phyloP scores from a whole-genome alignment of 2,888 invertebrate species.

The Allygus modestus region DNA sequence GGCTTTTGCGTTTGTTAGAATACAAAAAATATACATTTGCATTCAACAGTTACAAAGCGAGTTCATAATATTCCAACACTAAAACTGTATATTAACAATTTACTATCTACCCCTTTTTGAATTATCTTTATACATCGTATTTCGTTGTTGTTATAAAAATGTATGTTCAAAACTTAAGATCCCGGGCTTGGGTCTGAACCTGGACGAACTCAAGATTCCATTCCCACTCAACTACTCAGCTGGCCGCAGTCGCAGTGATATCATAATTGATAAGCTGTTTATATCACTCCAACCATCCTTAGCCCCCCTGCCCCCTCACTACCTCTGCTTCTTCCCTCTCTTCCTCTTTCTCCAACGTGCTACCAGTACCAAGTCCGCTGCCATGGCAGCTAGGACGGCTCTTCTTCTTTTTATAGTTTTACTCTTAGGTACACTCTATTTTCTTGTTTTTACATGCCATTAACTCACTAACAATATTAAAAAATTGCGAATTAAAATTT shows the following conservation, averaged over 20 bases:
- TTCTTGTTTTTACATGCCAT: not conserved
- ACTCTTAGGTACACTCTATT: constrained; percentile 5
- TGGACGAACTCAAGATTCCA: no score
- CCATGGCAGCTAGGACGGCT: constrained; percentile 33
- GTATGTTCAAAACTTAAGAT: no score
- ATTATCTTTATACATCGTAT: no score
- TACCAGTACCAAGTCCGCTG: not conserved
- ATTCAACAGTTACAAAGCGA: no score
- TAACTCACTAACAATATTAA: not conserved
- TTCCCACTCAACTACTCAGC: no score
- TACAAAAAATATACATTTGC: no score
- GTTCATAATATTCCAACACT: no score
- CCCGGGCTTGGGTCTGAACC: no score
- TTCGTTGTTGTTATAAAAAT: no score
- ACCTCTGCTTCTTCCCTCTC: not conserved
- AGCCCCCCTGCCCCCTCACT: not conserved
- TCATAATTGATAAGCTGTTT: not conserved
- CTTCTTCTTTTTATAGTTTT: constrained; percentile 24
- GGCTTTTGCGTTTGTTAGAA: no score
- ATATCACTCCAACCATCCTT: not conserved
- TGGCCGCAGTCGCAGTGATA: not conserved
- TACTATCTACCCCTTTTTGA: no score
- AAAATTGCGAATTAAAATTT: not conserved
- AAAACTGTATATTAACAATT: no score
- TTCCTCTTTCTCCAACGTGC: not conserved